These are phyloP conservation scores for Odiellus spinosus DNA, from an alignment of 2,888 invertebrate genomes.

Conservation along the genomic window DNA sequence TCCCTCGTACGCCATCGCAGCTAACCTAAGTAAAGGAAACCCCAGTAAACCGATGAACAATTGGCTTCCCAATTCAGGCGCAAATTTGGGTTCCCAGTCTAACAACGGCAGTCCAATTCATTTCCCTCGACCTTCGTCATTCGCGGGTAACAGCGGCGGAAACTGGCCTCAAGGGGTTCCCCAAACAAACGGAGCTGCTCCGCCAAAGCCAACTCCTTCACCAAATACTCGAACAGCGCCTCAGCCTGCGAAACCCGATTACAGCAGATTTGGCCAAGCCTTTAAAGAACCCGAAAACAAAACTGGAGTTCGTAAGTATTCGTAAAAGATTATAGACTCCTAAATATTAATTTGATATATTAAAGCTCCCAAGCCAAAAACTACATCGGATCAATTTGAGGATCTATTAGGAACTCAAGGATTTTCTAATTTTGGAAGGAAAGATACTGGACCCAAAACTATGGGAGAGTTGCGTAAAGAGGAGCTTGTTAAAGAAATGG, in stretches of 20 bases:
- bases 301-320: too few species aligned
- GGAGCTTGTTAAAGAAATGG: constrained; percentile 69
- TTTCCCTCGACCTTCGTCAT: constrained; percentile 13
- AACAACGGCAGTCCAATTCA: constrained; percentile 12
- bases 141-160: constrained; percentile 13
- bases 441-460: constrained; percentile 55
- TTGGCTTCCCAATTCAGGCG: too few species aligned
- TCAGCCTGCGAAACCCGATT: neutral
- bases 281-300: too few species aligned
- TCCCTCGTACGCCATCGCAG: too few species aligned
- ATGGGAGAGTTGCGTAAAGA: constrained; percentile 86
- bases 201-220: neutral
- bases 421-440: constrained; percentile 61
- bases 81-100: too few species aligned
- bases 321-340: too few species aligned
- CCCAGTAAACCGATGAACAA: neutral
- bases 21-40: neutral
- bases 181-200: neutral
- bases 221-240: neutral
- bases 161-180: constrained; percentile 5
- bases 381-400: constrained; percentile 60
- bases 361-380: constrained; percentile 25
- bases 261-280: neutral
- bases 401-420: constrained; percentile 80
- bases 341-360: too few species aligned